Percentiles rank a stretch among this genome's conserved stretches.
These are phyloP conservation scores for Dreissena rostriformis DNA, from an alignment of 1,140 invertebrate genomes.

Conservation along the genomic window DNA sequence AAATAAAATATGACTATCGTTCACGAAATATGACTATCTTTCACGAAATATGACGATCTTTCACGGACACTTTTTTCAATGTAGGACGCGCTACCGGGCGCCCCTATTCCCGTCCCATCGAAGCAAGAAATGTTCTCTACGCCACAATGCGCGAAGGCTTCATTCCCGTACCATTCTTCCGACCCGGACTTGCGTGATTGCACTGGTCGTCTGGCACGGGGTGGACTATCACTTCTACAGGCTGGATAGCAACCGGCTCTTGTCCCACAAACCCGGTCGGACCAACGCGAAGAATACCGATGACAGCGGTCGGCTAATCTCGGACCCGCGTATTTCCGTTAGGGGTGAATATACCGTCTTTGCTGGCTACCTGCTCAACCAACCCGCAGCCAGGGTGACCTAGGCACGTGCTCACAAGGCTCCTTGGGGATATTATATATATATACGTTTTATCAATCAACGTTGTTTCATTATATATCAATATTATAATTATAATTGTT, in stretches of 20 bases:
- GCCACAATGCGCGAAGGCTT: constrained; percentile 34
- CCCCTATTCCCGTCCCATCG: neutral
- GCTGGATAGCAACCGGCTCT: constrained; percentile 36
- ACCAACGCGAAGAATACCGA: constrained; percentile 33
- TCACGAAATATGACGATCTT: too few species aligned
- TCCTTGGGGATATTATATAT: too few species aligned
- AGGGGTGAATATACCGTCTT: constrained; percentile 38
- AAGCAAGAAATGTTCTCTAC: neutral
- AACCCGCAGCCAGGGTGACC: constrained; percentile 30
- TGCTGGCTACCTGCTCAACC: constrained; percentile 39
- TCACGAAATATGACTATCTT: too few species aligned
- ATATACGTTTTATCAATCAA: too few species aligned
- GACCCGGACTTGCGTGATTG: constrained; percentile 19
- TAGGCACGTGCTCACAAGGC: neutral
- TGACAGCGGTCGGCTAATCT: constrained; percentile 36
- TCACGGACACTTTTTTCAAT: neutral
- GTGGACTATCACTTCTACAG: constrained; percentile 44
- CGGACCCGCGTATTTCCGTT: constrained; percentile 22
- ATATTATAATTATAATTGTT: too few species aligned
- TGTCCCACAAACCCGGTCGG: constrained; percentile 44
- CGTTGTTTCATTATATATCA: too few species aligned
- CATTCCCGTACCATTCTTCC: constrained; percentile 27
- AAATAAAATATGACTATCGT: too few species aligned
- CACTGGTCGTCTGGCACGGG: constrained; percentile 31
- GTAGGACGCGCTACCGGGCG: constrained; percentile 39